phyloP scores from a whole-genome alignment of 2,888 invertebrate species.

The Salticus scenicus region DNA sequence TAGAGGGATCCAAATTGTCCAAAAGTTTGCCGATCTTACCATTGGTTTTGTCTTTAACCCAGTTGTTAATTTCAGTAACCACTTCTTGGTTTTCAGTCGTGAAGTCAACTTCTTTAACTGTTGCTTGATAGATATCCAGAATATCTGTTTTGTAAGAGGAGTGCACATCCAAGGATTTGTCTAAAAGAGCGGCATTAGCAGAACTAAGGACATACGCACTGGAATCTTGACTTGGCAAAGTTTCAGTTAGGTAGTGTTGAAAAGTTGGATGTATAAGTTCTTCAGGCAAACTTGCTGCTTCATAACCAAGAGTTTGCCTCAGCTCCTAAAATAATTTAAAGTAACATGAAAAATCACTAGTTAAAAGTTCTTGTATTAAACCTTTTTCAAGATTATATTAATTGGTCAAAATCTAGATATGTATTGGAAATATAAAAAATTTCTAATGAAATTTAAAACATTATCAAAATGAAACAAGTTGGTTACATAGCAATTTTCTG shows the following conservation, averaged over 20 bases:
- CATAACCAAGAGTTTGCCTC: neutral
- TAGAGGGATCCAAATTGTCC: conserved; percentile 66
- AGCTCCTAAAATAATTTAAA: conserved; percentile 21
- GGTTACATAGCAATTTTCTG: too few relatives aligned
- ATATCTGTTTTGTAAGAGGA: conserved; percentile 33
- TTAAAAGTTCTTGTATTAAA: too few relatives aligned
- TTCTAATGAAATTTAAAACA: too few relatives aligned
- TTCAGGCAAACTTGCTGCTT: neutral
- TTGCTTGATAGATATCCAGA: conserved; percentile 39
- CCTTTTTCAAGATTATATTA: neutral
- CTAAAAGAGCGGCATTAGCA: conserved; percentile 84
- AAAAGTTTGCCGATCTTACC: conserved; percentile 63
- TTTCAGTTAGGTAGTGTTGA: neutral
- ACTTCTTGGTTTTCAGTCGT: conserved; percentile 9
- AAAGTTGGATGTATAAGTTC: conserved; percentile 28
- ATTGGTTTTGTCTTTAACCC: conserved; percentile 67
- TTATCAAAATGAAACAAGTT: too few relatives aligned
- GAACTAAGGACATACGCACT: conserved; percentile 73
- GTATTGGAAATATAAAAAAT: too few relatives aligned
- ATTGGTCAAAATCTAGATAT: too few relatives aligned
- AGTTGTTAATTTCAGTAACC: conserved; percentile 49
- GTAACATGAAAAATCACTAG: too few relatives aligned
- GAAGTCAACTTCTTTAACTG: conserved; percentile 57
- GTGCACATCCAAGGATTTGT: conserved; percentile 75
- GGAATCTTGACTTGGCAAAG: neutral